Evolutionary conservation across 30 jellyfish, hydroid and myxozoan species (phyloP), one percentile per base, ranked within the genome.

Genomic region (Hydractinia symbiolongicarpus): DNA sequence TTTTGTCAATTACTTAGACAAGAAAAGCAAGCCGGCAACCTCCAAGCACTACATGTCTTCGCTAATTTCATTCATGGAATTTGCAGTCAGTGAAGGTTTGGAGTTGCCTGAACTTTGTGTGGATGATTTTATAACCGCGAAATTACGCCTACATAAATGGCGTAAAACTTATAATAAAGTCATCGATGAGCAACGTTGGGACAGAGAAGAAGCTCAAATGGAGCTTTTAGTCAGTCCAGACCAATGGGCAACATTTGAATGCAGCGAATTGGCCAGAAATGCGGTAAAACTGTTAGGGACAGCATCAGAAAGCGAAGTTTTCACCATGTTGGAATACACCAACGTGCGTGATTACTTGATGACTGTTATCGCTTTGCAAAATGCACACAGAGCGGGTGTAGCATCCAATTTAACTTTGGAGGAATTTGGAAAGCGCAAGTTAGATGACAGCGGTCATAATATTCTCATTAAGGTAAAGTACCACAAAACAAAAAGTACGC

Each of bases 11-110:
- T 64, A 64, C 74, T 51, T 64, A 4, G 74, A 64, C 40, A 64
- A 64, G 6, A 4, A 1, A 4, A 2, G 40, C 2, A 64, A 64
- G 2, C 74, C 74, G 2, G 74, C 52, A 1, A 64, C 74, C 2
- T 64, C 74, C 0, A 64, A 64, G 19, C 74, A 64, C 74, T 64
- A 64, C 6, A 44, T 64, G 52, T n/a, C 74, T 51, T 64, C 74
- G 4, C 74, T 64, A 4, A 64, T 64, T 51, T n/a, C 52, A n/a
- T 64, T 64, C 6, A 51, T 64, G 19, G 74, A 64, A 44, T 64
- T 64, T 51, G 4, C 4, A 7, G 4, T 64, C 0, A 4, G 6
- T 51, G 74, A 64, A 0, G 74, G 4, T 4, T 64, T 64, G 6
- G 4, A 2, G 0, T 6, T 64, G 74, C 74, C 74, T 4, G 40